phyloP scores from a whole-genome alignment of 2,797 vertebrate species.

The Acanthornis magna region DNA sequence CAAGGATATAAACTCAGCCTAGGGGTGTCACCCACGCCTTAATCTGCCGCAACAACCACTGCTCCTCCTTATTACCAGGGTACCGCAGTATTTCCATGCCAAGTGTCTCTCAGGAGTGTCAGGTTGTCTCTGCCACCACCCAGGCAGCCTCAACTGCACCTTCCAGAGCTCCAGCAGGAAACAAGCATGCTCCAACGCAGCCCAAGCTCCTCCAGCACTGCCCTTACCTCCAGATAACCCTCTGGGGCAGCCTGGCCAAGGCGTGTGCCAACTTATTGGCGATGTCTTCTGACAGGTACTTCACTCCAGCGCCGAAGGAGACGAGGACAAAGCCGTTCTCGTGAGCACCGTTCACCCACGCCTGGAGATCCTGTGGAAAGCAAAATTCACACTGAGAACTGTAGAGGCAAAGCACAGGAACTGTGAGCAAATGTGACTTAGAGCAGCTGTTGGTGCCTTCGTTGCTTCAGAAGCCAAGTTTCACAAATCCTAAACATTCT shows the following conservation, averaged over 20 bases:
- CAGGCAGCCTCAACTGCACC: background rate
- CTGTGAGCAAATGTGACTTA: accelerated
- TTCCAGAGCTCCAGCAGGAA: background rate
- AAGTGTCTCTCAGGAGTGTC: background rate
- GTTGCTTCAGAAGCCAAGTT: background rate
- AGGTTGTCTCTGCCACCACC: background rate
- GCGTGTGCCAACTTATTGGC: constrained; percentile 91
- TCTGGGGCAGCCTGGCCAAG: constrained; percentile 88
- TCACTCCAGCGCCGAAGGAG: constrained; percentile 96
- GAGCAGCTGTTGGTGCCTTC: background rate
- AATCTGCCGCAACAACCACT: background rate
- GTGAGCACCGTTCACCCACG: constrained; percentile 87
- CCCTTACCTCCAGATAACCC: constrained; percentile 94
- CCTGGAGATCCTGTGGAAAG: constrained; percentile 84
- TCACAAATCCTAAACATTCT: background rate
- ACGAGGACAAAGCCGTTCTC: constrained; percentile 96
- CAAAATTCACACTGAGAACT: background rate
- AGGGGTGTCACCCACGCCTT: background rate
- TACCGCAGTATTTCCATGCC: background rate
- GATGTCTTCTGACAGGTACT: constrained; percentile 94
- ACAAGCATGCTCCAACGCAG: background rate
- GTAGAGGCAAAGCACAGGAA: background rate
- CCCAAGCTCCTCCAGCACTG: background rate
- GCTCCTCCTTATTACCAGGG: background rate
- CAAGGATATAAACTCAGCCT: background rate